These are phyloP conservation scores for Columba livia DNA, from an alignment of 2,113 vertebrate genomes.

Conservation along the genomic window DNA sequence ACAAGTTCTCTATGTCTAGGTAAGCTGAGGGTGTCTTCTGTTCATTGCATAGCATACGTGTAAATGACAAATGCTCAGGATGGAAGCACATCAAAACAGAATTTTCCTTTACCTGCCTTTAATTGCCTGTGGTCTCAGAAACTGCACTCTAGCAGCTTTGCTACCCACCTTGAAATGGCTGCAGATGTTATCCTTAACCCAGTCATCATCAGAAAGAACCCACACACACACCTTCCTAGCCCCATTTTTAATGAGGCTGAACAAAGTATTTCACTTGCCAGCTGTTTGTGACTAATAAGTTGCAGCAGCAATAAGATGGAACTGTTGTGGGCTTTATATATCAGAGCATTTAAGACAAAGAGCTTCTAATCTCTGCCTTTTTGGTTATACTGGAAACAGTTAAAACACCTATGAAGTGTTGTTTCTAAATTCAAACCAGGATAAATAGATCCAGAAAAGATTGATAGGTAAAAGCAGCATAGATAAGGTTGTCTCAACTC, in stretches of 20 bases:
- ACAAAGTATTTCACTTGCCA: background rate
- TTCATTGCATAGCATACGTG: fast-evolving
- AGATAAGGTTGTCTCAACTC: background rate
- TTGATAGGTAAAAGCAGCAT: background rate
- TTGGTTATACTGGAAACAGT: background rate
- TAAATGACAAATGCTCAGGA: background rate
- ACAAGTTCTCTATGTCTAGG: background rate
- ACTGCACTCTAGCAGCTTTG: background rate
- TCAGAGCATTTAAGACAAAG: background rate
- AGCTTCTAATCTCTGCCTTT: background rate
- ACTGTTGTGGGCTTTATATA: background rate
- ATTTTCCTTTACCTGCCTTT: background rate
- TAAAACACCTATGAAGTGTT: background rate
- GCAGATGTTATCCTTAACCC: background rate
- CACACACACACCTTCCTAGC: background rate
- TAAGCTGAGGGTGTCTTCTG: background rate
- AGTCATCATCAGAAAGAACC: background rate
- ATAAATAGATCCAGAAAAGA: background rate
- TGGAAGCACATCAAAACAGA: background rate
- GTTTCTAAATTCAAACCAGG: background rate
- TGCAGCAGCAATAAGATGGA: background rate
- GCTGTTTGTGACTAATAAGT: background rate
- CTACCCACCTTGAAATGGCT: background rate
- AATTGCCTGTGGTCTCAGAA: background rate
- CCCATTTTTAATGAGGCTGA: background rate